Conservation (phyloP, 2,888 invertebrate species). For the Nymphalis urticae region DNA sequence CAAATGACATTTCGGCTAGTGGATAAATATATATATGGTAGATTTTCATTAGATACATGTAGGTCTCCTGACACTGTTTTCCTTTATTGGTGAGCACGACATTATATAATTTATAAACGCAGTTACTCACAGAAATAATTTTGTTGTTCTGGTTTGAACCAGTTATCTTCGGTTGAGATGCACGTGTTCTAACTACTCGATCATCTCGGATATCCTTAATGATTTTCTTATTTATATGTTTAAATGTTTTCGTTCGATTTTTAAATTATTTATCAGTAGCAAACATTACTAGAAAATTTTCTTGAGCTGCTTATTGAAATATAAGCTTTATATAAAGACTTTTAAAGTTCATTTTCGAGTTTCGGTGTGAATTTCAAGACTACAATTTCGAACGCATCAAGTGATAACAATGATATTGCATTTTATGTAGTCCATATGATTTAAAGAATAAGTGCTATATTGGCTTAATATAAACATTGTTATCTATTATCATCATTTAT, state of each 20-base stretch:
- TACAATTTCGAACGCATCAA: not conserved
- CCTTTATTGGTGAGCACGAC: not conserved
- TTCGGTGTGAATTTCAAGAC: not conserved
- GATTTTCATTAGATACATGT: no score
- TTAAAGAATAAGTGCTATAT: not conserved
- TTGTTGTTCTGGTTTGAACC: no score
- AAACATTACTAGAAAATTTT: no score
- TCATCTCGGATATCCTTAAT: no score
- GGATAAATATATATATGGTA: no score
- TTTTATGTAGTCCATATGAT: not conserved
- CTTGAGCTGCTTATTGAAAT: no score
- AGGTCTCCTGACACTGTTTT: not conserved
- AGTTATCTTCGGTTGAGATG: no score
- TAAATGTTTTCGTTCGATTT: not conserved
- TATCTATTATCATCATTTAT: not conserved
- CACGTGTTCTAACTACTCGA: no score
- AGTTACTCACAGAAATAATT: not conserved
- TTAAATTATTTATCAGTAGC: no score
- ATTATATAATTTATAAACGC: not conserved
- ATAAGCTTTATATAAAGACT: no score
- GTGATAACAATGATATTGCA: not conserved
- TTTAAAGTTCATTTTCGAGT: not conserved
- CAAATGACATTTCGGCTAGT: no score
- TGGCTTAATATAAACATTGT: not conserved
- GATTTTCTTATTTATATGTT: not conserved